These are phyloP conservation scores for Dexiosoma caninum DNA, from an alignment of 2,888 invertebrate genomes.

Conservation along the genomic window DNA sequence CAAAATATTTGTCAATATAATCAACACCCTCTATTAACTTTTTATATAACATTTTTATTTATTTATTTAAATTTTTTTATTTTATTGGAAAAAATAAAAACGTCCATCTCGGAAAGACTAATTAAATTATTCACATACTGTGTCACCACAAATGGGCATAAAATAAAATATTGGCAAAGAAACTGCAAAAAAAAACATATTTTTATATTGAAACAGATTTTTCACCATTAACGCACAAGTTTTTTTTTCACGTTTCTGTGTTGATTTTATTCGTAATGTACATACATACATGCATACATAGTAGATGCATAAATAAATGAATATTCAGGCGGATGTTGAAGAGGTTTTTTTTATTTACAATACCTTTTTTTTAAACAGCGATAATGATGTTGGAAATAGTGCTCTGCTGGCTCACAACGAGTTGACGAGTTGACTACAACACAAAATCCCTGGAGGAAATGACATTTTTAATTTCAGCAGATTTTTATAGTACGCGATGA, in stretches of 20 bases:
- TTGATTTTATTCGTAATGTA: constrained; percentile 33
- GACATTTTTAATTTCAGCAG: not conserved
- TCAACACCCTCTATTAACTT: constrained; percentile 17
- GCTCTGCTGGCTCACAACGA: constrained; percentile 24
- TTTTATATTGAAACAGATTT: constrained; percentile 60
- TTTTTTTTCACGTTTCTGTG: constrained; percentile 40
- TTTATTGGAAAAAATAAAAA: constrained; percentile 4
- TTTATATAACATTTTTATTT: not conserved
- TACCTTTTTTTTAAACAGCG: not conserved
- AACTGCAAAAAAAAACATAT: constrained; percentile 35
- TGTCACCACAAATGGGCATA: constrained; percentile 62
- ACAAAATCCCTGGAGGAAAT: constrained; percentile 34
- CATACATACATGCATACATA: too few species aligned
- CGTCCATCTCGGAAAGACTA: constrained; percentile 46
- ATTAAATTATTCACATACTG: constrained; percentile 63
- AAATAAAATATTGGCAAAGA: constrained; percentile 60
- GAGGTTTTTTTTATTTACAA: constrained; percentile 1
- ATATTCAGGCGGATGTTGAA: constrained; percentile 43
- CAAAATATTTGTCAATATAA: constrained; percentile 17
- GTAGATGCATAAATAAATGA: constrained; percentile 58
- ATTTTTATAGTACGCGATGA: not conserved
- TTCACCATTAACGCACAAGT: constrained; percentile 62
- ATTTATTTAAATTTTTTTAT: too few species aligned
- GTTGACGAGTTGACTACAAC: constrained; percentile 36
- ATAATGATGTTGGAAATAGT: constrained; percentile 52